Percentiles rank a stretch among this genome's conserved stretches.
These are phyloP conservation scores for Perithous albicinctus DNA, from an alignment of 2,888 invertebrate genomes.

Conservation along the genomic window DNA sequence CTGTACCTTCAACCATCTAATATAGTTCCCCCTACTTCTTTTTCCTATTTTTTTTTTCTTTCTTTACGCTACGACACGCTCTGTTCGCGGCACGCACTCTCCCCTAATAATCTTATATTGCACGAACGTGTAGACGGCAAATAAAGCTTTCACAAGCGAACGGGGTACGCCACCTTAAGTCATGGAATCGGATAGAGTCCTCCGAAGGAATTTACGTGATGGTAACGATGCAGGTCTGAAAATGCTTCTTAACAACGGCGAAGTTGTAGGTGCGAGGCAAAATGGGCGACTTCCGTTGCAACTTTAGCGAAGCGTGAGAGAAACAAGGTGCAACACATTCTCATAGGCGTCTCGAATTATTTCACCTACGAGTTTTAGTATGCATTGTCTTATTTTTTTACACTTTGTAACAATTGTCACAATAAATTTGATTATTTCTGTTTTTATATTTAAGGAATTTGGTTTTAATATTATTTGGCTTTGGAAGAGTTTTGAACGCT, in stretches of 20 bases:
- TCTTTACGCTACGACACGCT: conserved; percentile 64
- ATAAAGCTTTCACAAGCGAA: conserved; percentile 40
- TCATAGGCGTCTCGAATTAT: conserved; percentile 10
- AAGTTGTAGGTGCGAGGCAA: conserved; percentile 30
- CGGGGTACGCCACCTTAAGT: not conserved
- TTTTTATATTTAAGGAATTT: not conserved
- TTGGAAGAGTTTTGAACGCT: not conserved
- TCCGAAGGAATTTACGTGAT: conserved; percentile 29
- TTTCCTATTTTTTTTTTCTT: conserved; percentile 43
- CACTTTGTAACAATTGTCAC: too few relatives aligned
- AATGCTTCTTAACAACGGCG: conserved; percentile 15
- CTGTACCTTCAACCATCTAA: conserved; percentile 52
- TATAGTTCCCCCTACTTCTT: conserved; percentile 55
- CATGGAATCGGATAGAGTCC: conserved; percentile 46
- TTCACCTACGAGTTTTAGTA: too few relatives aligned
- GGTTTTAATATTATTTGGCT: not conserved
- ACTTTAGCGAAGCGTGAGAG: conserved; percentile 51
- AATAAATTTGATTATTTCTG: too few relatives aligned
- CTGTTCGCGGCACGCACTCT: conserved; percentile 64
- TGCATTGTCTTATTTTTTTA: not conserved
- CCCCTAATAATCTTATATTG: conserved; percentile 25
- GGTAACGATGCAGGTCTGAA: conserved; percentile 1
- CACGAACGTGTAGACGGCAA: conserved; percentile 28
- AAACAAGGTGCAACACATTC: conserved; percentile 1
- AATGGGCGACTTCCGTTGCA: conserved; percentile 52